Conservation (phyloP, 2,888 invertebrate genomes). For the Ariolimax columbianus region DNA sequence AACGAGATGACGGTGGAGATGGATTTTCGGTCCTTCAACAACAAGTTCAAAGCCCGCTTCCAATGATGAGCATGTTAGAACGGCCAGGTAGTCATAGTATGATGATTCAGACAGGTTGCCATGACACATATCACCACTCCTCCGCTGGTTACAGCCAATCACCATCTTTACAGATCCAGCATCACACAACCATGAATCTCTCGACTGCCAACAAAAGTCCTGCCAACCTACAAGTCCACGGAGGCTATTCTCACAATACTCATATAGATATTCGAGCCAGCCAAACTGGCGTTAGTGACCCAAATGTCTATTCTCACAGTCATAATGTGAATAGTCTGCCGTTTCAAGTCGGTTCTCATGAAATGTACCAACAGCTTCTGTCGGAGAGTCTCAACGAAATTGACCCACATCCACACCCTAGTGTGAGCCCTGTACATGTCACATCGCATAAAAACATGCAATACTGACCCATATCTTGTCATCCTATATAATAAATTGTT, state of each 20-base stretch:
- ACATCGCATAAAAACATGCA: constrained; percentile 37
- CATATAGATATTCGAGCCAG: constrained; percentile 2
- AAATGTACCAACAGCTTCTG: constrained; percentile 35
- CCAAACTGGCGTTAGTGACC: constrained; percentile 11
- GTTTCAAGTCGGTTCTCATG: constrained; percentile 9
- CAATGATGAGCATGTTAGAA: constrained; percentile 28
- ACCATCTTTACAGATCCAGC: constrained; percentile 16
- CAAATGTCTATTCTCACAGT: constrained; percentile 28
- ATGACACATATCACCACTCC: constrained; percentile 16
- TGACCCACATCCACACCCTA: constrained; percentile 28
- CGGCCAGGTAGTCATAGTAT: constrained; percentile 39
- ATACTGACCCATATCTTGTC: too few relatives aligned
- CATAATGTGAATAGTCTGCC: constrained; percentile 10
- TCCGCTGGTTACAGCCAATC: constrained; percentile 21
- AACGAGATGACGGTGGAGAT: not conserved
- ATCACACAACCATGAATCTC: constrained; percentile 38
- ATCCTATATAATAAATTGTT: too few relatives aligned
- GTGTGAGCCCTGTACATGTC: constrained; percentile 26
- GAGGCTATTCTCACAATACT: constrained; percentile 31
- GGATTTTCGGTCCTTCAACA: constrained; percentile 16
- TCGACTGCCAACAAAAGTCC: constrained; percentile 16
- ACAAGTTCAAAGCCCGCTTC: constrained; percentile 29
- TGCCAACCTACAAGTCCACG: not conserved
- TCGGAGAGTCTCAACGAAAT: constrained; percentile 25
- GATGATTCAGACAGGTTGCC: not conserved